Evolutionary conservation across 1,140 invertebrate species (phyloP).

Genomic region (Amyelois transitella): DNA sequence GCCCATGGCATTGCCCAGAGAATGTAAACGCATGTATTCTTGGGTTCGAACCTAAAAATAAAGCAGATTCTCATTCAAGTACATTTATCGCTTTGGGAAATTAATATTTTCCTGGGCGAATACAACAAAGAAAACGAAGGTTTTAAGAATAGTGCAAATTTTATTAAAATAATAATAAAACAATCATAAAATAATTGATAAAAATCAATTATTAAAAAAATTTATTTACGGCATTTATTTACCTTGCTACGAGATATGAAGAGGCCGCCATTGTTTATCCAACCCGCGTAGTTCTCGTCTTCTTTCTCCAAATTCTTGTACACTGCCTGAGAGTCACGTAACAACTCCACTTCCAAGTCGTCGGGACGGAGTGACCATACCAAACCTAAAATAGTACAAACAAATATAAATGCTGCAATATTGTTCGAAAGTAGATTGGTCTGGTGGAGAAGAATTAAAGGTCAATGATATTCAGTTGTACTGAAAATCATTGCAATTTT

Average conservation of each 20-base stretch:
- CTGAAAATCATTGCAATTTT: too few species aligned
- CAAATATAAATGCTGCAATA: not conserved
- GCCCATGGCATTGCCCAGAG: constrained; percentile 83
- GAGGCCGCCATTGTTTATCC: constrained; percentile 91
- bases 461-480: too few species aligned
- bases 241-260: constrained; percentile 87
- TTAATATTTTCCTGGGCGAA: not conserved
- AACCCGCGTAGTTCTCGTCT: constrained; percentile 87
- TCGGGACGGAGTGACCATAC: constrained; percentile 88
- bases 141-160: not conserved
- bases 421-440: too few species aligned
- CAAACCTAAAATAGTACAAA: constrained; percentile 73
- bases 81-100: not conserved
- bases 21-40: constrained; percentile 89
- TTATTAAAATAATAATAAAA: too few species aligned
- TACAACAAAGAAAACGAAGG: constrained; percentile 1
- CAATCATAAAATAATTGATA: not conserved
- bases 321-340: constrained; percentile 80
- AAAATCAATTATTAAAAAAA: too few species aligned
- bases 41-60: constrained; percentile 80
- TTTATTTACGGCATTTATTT: too few species aligned
- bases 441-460: too few species aligned
- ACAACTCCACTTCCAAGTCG: constrained; percentile 87
- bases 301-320: constrained; percentile 83
- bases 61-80: not conserved